These are phyloP conservation scores for Meriones unguiculatus DNA, from an alignment of 2,113 vertebrate genomes.

Conservation along the genomic window DNA sequence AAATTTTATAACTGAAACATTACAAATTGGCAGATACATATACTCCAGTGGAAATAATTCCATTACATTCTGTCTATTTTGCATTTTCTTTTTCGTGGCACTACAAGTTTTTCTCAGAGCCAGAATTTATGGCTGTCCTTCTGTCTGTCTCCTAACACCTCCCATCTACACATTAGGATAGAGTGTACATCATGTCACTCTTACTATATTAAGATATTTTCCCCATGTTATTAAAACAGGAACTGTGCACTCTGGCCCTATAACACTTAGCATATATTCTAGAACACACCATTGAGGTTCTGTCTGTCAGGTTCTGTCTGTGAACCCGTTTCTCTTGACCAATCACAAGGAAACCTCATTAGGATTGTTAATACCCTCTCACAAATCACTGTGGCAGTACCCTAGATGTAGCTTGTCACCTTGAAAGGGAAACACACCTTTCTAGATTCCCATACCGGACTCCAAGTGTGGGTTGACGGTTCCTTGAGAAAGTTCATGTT, in stretches of 20 bases:
- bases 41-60: conserved; percentile 60
- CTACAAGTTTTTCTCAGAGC: conserved; percentile 69
- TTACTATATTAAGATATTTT: conserved; percentile 52
- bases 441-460: not conserved
- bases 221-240: conserved; percentile 69
- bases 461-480: not conserved
- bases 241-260: conserved; percentile 56
- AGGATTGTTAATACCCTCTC: not conserved
- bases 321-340: conserved; percentile 21
- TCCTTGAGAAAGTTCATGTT: not conserved
- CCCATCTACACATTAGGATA: conserved; percentile 57
- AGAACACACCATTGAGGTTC: not conserved
- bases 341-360: not conserved
- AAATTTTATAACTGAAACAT: conserved; percentile 74
- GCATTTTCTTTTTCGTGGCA: conserved; percentile 65
- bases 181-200: conserved; percentile 33
- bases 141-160: conserved; percentile 76
- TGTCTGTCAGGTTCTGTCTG: not conserved
- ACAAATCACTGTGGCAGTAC: not conserved
- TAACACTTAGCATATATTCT: conserved; percentile 1
- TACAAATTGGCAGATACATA: conserved; percentile 78
- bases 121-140: conserved; percentile 76
- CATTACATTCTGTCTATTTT: conserved; percentile 68
- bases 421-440: conserved; percentile 2
- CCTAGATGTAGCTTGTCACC: not conserved